Conservation (phyloP, 2,888 invertebrate genomes). For the Leptopilina drosophilae region DNA sequence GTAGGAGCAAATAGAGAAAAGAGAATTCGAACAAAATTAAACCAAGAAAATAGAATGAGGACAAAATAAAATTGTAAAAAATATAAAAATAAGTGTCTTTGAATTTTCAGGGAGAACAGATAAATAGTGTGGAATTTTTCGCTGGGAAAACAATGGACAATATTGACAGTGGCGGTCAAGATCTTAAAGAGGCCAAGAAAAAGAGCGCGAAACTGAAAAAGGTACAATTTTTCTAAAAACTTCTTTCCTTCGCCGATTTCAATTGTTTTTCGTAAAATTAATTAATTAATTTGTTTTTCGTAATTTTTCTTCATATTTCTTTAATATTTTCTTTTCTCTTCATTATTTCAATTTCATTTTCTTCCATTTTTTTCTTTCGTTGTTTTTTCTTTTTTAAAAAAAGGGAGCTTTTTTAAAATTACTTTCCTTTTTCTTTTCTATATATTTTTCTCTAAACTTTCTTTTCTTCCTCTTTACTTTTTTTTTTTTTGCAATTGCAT, state of each 20-base stretch:
- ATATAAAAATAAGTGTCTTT: slow-evolving; percentile 18
- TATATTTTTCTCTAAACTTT: slow-evolving; percentile 26
- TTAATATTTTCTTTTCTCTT: background rate
- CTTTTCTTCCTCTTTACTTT: background rate
- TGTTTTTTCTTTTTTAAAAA: background rate
- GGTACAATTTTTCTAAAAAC: slow-evolving; percentile 72
- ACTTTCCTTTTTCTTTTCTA: background rate
- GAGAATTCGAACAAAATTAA: no score
- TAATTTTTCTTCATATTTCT: slow-evolving; percentile 33
- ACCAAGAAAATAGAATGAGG: no score
- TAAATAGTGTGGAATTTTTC: slow-evolving; percentile 84
- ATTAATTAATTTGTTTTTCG: no score
- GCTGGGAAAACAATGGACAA: slow-evolving; percentile 81
- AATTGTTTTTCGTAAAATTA: no score
- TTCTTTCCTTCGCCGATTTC: background rate
- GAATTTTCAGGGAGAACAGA: slow-evolving; percentile 81
- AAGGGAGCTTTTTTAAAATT: background rate
- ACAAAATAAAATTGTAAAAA: background rate
- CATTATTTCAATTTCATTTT: slow-evolving; percentile 61
- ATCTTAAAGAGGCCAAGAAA: slow-evolving; percentile 79
- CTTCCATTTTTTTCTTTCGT: background rate
- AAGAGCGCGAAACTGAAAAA: slow-evolving; percentile 78
- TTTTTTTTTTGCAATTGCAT: no score
- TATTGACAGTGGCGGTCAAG: slow-evolving; percentile 79
- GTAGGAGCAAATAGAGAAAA: no score